Base-by-base conservation (phyloP, 2,797 vertebrate genomes). In the Danio tinwini region DNA sequence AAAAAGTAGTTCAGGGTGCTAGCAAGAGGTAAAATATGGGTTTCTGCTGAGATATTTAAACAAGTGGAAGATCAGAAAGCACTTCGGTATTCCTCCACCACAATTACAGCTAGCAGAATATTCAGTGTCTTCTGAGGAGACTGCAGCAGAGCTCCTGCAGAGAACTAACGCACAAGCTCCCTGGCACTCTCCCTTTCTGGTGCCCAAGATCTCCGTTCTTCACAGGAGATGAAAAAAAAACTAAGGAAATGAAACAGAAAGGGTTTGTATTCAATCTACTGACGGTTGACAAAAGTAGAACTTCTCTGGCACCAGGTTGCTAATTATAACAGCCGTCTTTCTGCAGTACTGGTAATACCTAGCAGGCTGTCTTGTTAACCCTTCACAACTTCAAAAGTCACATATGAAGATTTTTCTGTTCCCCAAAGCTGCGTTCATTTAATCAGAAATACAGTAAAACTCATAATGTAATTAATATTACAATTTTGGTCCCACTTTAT, bases 51-150 rank as follows among this genome's bases (percentile, higher is more conserved):
- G 58, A 59, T 47, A 49, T 59, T n/a, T 74, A 39, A 10, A 74
- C 11, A 9, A 63, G 37, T 37, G 19, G 11, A 52, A 10, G 13
- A 55, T 55, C 50, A 42, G 61, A 65, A 76, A 45, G 39, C 50
- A 42, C 13, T 37, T 73, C 1, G 0, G 52, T 45, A 6, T 72
- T 58, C 53, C 53, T 55, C 10, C 7, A 39, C 37, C 12, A 56
- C 52, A 72, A 45, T 58, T 58, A 44, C 52, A 72, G 39, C 52
- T 56, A n/a, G 14, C 9, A 1, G 44, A 74, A 74, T 61, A 61
- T 61, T 49, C 44, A 39, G 21, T 13, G 55, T 45, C 16, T 74
- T 61, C 29, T 45, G 14, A 49, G 44, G 14, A 74, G 53, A 58
- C 55, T n/a, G 71, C 6, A 47, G 55, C 8, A n/a, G 53, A 59